Percentiles rank a stretch among this genome's conserved stretches.
These are phyloP conservation scores for Gandaritis pyraliata DNA, from an alignment of 2,888 invertebrate genomes.

Conservation along the genomic window DNA sequence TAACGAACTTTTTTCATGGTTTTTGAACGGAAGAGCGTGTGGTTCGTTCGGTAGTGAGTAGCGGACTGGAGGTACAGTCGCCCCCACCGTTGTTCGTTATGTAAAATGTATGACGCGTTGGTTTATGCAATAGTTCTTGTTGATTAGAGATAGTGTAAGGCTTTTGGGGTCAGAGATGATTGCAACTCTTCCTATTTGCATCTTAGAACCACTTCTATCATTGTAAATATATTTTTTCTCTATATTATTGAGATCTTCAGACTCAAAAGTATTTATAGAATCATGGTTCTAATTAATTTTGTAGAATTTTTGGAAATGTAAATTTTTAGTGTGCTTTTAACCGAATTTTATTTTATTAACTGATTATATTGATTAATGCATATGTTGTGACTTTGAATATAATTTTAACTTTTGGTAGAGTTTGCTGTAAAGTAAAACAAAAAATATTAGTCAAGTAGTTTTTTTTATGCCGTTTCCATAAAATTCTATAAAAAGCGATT, in stretches of 20 bases:
- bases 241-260: background rate
- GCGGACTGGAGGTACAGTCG: slow-evolving; percentile 42
- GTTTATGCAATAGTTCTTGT: slow-evolving; percentile 52
- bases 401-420: no score
- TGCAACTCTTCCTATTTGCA: slow-evolving; percentile 35
- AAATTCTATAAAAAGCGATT: no score
- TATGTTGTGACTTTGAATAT: no score
- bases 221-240: background rate
- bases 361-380: no score
- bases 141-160: slow-evolving; percentile 58
- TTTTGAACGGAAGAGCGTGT: slow-evolving; percentile 46
- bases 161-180: slow-evolving; percentile 51
- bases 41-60: slow-evolving; percentile 42
- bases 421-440: no score
- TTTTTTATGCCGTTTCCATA: no score
- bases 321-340: no score
- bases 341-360: no score
- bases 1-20: slow-evolving; percentile 51
- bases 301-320: no score
- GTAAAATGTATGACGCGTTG: slow-evolving; percentile 59
- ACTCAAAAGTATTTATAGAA: background rate
- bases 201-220: slow-evolving; percentile 15
- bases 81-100: slow-evolving; percentile 48
- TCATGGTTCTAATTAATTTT: no score
- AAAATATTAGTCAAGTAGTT: no score